phyloP scores from a whole-genome alignment of 2,888 invertebrate species.

The Acleris cristana region DNA sequence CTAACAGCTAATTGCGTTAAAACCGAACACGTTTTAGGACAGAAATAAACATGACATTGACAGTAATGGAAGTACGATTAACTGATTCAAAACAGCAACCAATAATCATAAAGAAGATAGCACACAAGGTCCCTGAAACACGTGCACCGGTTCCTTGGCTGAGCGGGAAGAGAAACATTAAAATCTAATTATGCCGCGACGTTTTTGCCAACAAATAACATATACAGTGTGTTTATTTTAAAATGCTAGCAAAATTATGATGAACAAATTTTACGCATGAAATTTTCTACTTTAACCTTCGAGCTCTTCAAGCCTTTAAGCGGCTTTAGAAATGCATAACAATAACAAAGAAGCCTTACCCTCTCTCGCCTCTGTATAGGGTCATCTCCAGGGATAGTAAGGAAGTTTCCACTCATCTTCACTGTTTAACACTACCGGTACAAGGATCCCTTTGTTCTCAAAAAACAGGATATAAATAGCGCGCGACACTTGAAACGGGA shows the following conservation, averaged over 20 bases:
- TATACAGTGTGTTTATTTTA: constrained; percentile 25
- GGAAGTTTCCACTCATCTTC: constrained; percentile 80
- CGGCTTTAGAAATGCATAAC: constrained; percentile 30
- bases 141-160: constrained; percentile 21
- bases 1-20: no score
- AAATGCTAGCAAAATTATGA: not conserved
- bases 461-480: constrained; percentile 53
- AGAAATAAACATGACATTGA: constrained; percentile 9
- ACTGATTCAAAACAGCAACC: constrained; percentile 19
- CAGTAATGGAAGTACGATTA: constrained; percentile 2
- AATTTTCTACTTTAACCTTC: constrained; percentile 4
- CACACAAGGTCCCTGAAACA: constrained; percentile 21
- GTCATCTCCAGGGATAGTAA: constrained; percentile 76
- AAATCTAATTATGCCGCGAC: constrained; percentile 29
- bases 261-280: not conserved
- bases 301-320: constrained; percentile 10
- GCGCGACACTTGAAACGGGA: constrained; percentile 43
- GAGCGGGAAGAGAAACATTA: constrained; percentile 24
- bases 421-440: constrained; percentile 50
- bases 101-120: constrained; percentile 21
- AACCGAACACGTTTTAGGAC: no score
- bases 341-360: constrained; percentile 63
- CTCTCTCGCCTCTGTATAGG: constrained; percentile 69
- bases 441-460: constrained; percentile 53
- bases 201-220: constrained; percentile 27